These are phyloP conservation scores for Pterocles orientalis DNA, from an alignment of 2,113 vertebrate species.

Conservation along the genomic window DNA sequence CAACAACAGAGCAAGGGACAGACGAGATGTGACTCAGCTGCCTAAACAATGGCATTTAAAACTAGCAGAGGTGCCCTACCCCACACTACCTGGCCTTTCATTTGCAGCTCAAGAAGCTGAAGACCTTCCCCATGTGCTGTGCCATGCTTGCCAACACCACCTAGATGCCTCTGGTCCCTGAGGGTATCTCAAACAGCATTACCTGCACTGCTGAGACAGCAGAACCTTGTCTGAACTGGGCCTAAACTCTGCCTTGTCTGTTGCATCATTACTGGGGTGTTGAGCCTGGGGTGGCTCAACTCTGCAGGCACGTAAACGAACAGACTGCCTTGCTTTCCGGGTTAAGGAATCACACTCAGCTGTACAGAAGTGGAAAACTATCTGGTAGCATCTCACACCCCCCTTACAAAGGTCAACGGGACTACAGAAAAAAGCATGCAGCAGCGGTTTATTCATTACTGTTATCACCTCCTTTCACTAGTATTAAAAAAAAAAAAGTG, in stretches of 20 bases:
- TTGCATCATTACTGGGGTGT: neutral
- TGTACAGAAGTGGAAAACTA: fast-evolving
- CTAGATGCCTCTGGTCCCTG: neutral
- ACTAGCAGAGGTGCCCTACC: neutral
- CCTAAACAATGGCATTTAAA: neutral
- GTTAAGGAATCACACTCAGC: neutral
- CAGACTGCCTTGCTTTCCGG: neutral
- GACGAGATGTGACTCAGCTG: neutral
- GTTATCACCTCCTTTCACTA: neutral
- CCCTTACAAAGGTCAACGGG: neutral
- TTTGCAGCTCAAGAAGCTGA: neutral
- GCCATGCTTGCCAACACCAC: neutral
- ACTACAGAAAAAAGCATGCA: neutral
- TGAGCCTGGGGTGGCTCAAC: too few relatives aligned
- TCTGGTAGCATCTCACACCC: neutral
- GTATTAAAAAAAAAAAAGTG: neutral
- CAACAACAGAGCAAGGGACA: neutral
- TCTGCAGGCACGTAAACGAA: neutral
- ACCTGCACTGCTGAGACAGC: neutral
- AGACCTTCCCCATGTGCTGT: neutral
- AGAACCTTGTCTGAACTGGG: neutral
- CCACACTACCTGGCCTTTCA: neutral
- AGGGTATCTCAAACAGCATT: neutral
- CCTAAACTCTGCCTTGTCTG: neutral
- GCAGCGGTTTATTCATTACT: neutral